A percentile compares a stretch with the other conserved stretches of the same genome.
Evolutionary conservation across 1,140 invertebrate genomes (phyloP).

Genomic region (Cyphomyrmex costatus): DNA sequence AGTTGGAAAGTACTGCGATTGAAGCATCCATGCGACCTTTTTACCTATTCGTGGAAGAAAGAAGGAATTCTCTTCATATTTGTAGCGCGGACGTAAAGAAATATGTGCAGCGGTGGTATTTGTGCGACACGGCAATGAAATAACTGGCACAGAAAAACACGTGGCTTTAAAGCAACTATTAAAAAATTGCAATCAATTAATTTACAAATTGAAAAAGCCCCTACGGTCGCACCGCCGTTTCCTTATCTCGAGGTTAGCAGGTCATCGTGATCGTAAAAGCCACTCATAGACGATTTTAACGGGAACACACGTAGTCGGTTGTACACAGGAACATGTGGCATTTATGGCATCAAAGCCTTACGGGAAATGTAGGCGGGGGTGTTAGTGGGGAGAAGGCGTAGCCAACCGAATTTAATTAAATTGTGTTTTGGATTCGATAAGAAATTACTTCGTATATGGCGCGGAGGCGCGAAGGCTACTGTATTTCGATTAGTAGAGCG

Average conservation of each 20-base stretch:
- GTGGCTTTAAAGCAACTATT: background rate
- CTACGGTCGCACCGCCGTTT: background rate
- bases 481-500: slow-evolving; percentile 36
- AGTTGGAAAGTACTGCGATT: slow-evolving; percentile 35
- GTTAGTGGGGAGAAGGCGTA: slow-evolving; percentile 29
- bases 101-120: background rate
- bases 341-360: slow-evolving; percentile 26
- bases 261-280: slow-evolving; percentile 77
- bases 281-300: slow-evolving; percentile 49
- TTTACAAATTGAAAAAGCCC: slow-evolving; percentile 14
- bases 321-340: slow-evolving; percentile 18
- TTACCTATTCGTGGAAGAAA: background rate
- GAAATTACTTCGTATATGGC: slow-evolving; percentile 76
- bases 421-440: slow-evolving; percentile 76
- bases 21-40: slow-evolving; percentile 14
- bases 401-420: slow-evolving; percentile 79
- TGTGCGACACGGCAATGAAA: background rate
- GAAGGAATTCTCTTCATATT: slow-evolving; percentile 28
- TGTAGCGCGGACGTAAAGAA: slow-evolving; percentile 22
- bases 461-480: background rate
- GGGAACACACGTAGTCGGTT: slow-evolving; percentile 16
- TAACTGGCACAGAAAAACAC: slow-evolving; percentile 25
- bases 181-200: slow-evolving; percentile 45
- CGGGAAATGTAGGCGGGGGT: background rate
- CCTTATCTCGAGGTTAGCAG: slow-evolving; percentile 70